A percentile compares a stretch with the other conserved stretches of the same genome.
Conservation (phyloP, 2,797 vertebrate species). For the Pangasius mekongensis region DNA sequence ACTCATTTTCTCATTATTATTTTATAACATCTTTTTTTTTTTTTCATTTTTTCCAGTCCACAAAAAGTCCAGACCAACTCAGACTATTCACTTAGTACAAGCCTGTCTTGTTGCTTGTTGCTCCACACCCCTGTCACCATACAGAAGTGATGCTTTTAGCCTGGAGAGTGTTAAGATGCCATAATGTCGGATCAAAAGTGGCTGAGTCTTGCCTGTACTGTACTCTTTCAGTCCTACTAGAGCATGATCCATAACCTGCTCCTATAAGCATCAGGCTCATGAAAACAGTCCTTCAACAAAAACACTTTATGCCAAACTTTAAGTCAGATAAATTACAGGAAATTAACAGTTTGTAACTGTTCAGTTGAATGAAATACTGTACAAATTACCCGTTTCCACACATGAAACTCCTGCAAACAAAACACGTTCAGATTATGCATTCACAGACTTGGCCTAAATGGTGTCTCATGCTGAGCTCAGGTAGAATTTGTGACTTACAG, state of each 20-base stretch:
- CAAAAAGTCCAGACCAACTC: not conserved
- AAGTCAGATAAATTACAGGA: slow-evolving; percentile 1
- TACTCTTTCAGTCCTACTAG: not conserved
- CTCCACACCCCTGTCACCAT: slow-evolving; percentile 20
- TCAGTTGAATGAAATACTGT: slow-evolving; percentile 2
- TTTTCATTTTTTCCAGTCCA: not conserved
- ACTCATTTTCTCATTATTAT: slow-evolving; percentile 19
- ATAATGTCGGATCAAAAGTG: not conserved
- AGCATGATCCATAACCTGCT: not conserved
- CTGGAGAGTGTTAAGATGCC: not conserved
- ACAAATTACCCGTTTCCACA: not conserved
- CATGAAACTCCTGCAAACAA: not conserved
- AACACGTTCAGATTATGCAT: not conserved
- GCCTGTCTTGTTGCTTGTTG: slow-evolving; percentile 42
- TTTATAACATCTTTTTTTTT: slow-evolving; percentile 18
- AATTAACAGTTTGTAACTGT: not conserved
- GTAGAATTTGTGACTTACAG: not conserved
- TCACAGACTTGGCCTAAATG: not conserved
- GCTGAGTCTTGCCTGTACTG: not conserved
- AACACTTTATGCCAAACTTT: not conserved
- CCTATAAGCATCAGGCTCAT: not conserved
- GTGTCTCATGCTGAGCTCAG: not conserved
- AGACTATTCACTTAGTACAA: not conserved
- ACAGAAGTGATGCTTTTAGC: slow-evolving; percentile 39
- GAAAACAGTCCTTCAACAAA: not conserved